phyloP scores from a whole-genome alignment of 2,797 vertebrate species.

The Fundulus diaphanus region DNA sequence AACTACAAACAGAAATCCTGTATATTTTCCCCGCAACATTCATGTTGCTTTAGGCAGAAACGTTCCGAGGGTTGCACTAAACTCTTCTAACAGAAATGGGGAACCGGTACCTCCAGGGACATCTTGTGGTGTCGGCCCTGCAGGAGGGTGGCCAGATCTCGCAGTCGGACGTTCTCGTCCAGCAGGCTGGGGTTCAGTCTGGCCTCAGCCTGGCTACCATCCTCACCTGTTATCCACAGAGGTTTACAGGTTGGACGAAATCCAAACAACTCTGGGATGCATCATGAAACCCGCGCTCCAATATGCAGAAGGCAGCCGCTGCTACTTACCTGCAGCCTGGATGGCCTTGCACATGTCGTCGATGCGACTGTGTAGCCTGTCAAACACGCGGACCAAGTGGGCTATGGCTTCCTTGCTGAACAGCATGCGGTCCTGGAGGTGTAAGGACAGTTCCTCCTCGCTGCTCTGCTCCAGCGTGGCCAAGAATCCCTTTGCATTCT shows the following conservation, averaged over 20 bases:
- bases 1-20: no score
- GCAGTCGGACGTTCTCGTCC: conserved; percentile 86
- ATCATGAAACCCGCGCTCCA: neutral
- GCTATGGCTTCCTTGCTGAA: conserved; percentile 91
- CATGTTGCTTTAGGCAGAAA: neutral
- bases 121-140: conserved; percentile 93
- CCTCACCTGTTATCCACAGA: conserved; percentile 72
- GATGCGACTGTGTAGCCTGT: conserved; percentile 85
- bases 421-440: conserved; percentile 91
- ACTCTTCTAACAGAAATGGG: neutral
- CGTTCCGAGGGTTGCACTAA: neutral
- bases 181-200: conserved; percentile 80
- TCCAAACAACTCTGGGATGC: neutral
- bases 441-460: conserved; percentile 88
- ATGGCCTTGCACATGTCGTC: conserved; percentile 85
- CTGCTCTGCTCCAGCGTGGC: conserved; percentile 88
- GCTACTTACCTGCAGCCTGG: conserved; percentile 79
- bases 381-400: conserved; percentile 87
- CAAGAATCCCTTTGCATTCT: conserved; percentile 87
- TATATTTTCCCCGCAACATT: no score
- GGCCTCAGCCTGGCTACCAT: conserved; percentile 77
- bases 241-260: neutral
- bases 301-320: neutral
- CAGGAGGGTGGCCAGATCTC: conserved; percentile 88
- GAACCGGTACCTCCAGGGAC: conserved; percentile 86